Evolutionary conservation across 1,140 invertebrate genomes (phyloP), one percentile per base, ranked within the genome.

Genomic region (Zaprionus inermis): DNA sequence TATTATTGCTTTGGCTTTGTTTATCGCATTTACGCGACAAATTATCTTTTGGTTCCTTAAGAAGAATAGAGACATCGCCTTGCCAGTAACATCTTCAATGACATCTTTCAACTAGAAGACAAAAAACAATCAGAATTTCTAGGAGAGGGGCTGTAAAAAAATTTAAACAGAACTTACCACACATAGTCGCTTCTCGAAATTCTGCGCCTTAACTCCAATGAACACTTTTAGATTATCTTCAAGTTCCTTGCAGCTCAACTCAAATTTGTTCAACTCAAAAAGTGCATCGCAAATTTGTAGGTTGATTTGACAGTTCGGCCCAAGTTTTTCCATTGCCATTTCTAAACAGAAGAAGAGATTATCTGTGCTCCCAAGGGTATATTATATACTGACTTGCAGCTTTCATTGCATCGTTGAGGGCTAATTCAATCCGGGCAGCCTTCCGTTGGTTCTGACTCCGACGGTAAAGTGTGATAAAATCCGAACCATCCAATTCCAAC

Each of bases 201-300:
- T 54, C 0, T 74, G 78, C 0, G 70, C 58, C 14, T 81, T 92
- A 0, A 78, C 78, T 9, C 91, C 91, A 3, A 52, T 34, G 11
- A 89, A 92, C 12, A 58, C 55, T 0, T 76, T 69, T 18, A 81
- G 59, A 60, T 91, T 91, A 22, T 91, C 72, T 14, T 90, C 79
- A 36, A 89, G 18, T 12, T 92, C 77, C 1, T 64, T 60, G 18
- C 81, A 76, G 22, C 75, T 72, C 34, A 73, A 60, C 34, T 92
- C 91, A 38, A 92, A 92, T 51, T 73, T 75, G 24, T 92, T 92
- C 1, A 92, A 32, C n/a, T 92, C 89, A 11, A 91, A 92, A 0
- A 91, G 67, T 0, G 81, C 89, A 65, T 91, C 83, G 20, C 91
- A 92, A 11, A 89, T 81, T 61, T 89, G 79, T 24, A 88, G 22